Evolutionary conservation across 2,888 invertebrate species (phyloP), one percentile per base, ranked within the genome.

Genomic region (Bombylius discolor): DNA sequence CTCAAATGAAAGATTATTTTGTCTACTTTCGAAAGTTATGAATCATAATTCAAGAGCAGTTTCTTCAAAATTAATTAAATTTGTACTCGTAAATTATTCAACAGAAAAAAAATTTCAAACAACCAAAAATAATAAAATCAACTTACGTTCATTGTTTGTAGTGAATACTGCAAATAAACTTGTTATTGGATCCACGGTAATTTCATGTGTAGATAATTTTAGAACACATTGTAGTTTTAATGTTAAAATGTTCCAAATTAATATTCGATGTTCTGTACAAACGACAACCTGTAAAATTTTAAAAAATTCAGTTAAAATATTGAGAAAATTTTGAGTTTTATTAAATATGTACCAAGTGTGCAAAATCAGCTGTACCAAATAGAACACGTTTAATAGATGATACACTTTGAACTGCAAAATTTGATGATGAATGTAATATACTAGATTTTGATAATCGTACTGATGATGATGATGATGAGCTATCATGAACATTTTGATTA

Each of bases 191-290:
- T 88, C 87, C 42, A 85, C 81, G 13, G 74, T 72, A 51, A 74
- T 61, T 53, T 71, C 67, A 6, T 65, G 59, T 7, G 69, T 69
- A 8, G 71, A 71, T 4, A 74, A 57, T 56, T 72, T 73, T 1
- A 73, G 64, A 51, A 76, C 77, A 79, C 86, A 84, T 44, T 76
- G 71, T 60, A 87, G 70, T 34, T 79, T 76, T 13, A 85, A 70
- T 3, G 81, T 81, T 56, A 84, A 70, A 46, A 86, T 69, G 71
- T 85, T 83, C 85, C 86, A 87, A 36, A 84, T 81, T 44, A 78
- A 75, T 5, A 86, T 66, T 58, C 79, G 77, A 14, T 74, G 66
- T 6, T 74, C 66, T 1, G 80, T 81, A 53, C 72, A 72, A 7
- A 67, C 69, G n/a, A 71, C 63, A 33, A 73, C 67, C 66, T 66